Evolutionary conservation across 1,140 invertebrate genomes (phyloP).

Genomic region (Apocrypta bakeri): DNA sequence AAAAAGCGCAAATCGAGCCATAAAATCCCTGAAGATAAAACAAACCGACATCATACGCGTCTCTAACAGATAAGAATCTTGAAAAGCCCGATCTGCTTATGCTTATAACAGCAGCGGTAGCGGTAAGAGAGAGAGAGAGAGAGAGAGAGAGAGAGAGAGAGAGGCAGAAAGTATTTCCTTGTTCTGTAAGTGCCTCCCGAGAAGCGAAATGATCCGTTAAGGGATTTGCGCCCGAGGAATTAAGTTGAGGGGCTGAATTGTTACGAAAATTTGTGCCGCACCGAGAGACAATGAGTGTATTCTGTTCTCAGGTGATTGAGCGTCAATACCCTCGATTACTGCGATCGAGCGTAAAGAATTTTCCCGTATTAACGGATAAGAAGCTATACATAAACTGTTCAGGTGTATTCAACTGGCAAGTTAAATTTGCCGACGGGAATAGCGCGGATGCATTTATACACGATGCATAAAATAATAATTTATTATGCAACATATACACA

Average conservation of each 20-base stretch:
- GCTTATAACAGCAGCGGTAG: neutral
- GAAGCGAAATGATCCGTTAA: slow-evolving; percentile 43
- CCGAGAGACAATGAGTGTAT: neutral
- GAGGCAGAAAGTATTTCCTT: slow-evolving; percentile 43
- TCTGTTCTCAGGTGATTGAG: slow-evolving; percentile 47
- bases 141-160: slow-evolving; percentile 36
- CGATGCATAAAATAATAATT: no score
- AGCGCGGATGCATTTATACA: no score
- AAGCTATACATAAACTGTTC: neutral
- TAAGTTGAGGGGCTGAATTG: slow-evolving; percentile 5
- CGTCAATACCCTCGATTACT: slow-evolving; percentile 34
- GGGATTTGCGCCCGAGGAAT: slow-evolving; percentile 28
- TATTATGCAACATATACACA: no score
- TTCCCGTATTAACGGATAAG: slow-evolving; percentile 8
- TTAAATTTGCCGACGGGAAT: no score
- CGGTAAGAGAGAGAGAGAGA: slow-evolving; percentile 28
- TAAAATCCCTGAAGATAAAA: neutral
- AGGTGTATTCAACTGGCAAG: no score
- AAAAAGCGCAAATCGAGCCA: neutral
- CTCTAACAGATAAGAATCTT: neutral
- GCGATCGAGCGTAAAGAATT: slow-evolving; percentile 31
- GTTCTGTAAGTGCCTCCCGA: slow-evolving; percentile 25
- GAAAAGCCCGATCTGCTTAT: slow-evolving; percentile 23
- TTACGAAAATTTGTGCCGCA: slow-evolving; percentile 3
- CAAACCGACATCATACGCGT: neutral